Base-by-base conservation (phyloP, 2,797 vertebrate species). In the Tinamus major region DNA sequence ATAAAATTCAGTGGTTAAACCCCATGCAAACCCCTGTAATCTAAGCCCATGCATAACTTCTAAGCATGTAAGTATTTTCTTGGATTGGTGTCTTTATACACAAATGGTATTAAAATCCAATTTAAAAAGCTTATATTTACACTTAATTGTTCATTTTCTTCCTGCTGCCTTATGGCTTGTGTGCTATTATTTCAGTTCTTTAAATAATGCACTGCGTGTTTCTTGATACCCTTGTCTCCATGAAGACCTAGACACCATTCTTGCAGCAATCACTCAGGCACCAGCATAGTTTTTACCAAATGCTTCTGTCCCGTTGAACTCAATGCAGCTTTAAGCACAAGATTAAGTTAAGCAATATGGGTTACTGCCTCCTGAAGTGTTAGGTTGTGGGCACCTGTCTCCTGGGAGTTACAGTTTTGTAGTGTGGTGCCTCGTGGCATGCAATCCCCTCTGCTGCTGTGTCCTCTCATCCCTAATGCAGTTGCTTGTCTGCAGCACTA, bases 111-210 rank as follows among this genome's bases (percentile, higher is more conserved):
- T 63, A 69, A 20, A 72, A 86, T 75, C 27, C 49, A 81, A 10
- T 21, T 77, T 13, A 59, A 84, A 44, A 68, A 86, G 21, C n/a
- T 77, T 84, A 79, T 69, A 70, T 76, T 89, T 94, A 51, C 44
- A 61, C 31, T 70, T 39, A 27, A 0, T 70, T 92, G 35, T 83
- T 64, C 39, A 39, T 77, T 91, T 92, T 56, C 51, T 86, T 93
- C 74, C 67, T 62, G 0, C 48, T 93, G 29, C 42, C 49, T 59
- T 75, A 48, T 0, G 0, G 21, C 59, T 65, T 85, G 20, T 65
- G 10, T 78, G 42, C 41, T 85, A 35, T 67, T 85, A 46, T 71
- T 86, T 56, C 55, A 62, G 39, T 62, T 84, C 56, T 79, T 92
- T 4, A 0, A 23, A 13, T 29, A n/a, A 84, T 24, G 37, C 23